Percentiles rank a stretch among this genome's conserved stretches.
Conservation (phyloP, 2,888 invertebrate species). For the Dione vanillae region DNA sequence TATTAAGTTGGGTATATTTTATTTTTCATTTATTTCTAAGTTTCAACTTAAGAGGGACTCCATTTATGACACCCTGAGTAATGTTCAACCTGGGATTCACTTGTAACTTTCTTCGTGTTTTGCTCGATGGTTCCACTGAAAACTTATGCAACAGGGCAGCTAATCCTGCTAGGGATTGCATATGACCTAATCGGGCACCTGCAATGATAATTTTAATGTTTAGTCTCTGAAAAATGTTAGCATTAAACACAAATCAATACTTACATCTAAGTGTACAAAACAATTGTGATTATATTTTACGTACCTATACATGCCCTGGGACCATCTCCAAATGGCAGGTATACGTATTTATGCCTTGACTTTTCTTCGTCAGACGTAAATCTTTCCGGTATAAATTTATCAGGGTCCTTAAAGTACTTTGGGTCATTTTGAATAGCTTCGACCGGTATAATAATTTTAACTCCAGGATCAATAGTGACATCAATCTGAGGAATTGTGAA, state of each 20-base stretch:
- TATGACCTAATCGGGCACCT: slow-evolving; percentile 65
- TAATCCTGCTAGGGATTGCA: slow-evolving; percentile 68
- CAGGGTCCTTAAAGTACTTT: slow-evolving; percentile 63
- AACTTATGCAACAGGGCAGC: slow-evolving; percentile 64
- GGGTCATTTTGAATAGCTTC: slow-evolving; percentile 67
- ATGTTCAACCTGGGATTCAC: slow-evolving; percentile 42
- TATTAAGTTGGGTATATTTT: not conserved
- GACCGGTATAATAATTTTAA: slow-evolving; percentile 63
- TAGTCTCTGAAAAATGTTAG: too few relatives aligned
- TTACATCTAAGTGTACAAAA: not conserved
- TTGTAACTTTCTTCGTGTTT: slow-evolving; percentile 30
- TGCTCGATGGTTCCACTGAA: slow-evolving; percentile 52
- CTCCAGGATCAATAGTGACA: slow-evolving; percentile 64
- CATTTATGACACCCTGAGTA: slow-evolving; percentile 42
- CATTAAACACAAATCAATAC: too few relatives aligned
- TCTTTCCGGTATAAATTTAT: slow-evolving; percentile 60
- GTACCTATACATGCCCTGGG: slow-evolving; percentile 68
- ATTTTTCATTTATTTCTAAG: slow-evolving; percentile 27
- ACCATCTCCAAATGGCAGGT: slow-evolving; percentile 67
- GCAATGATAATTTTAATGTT: slow-evolving; percentile 34
- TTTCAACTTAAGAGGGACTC: slow-evolving; percentile 42
- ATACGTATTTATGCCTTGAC: slow-evolving; percentile 53
- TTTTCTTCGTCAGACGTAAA: slow-evolving; percentile 52
- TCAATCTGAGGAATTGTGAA: slow-evolving; percentile 56
- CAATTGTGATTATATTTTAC: slow-evolving; percentile 33